Base-by-base conservation (phyloP, 2,888 invertebrate genomes). In the Agriotes lineatus region DNA sequence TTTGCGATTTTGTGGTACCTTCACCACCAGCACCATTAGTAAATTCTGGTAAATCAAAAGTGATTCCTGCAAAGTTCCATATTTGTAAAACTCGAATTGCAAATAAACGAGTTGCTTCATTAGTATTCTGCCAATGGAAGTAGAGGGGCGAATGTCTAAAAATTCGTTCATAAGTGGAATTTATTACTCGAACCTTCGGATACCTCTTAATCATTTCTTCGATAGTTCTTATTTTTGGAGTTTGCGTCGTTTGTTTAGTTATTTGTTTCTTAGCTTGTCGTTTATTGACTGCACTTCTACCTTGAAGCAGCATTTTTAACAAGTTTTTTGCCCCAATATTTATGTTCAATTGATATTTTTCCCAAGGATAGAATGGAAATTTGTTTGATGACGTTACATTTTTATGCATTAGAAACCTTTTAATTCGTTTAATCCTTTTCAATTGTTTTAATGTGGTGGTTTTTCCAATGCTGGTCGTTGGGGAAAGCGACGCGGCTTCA, bases 41-140 rank as follows among this genome's bases (percentile, higher is more conserved):
- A 16, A 37, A 14, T 35, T 61, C 67, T 9, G 76, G 77, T 12
- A 81, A 70, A 61, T 80, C 80, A 66, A 82, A 84, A 61, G 80
- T 82, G 6, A 89, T 82, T 1, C 89, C 89, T 6, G 87, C 88
- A 71, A 83, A 83, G 76, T 87, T 85, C 88, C 88, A 89, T 20
- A 89, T 82, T 44, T 87, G 83, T 68, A 85, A 82, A 20, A 87
- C 81, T 73, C 89, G 82, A 0, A 86, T 82, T 42, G 88, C 87
- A 76, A 89, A 88, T 16, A 86, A 76, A 14, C 86, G 75, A 68
- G 86, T 83, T 5, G 81, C 74, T 0, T 78, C 72, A n/a, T 86
- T 86, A 57, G 88, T 82, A 20, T 78, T 80, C 67, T 80, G 83
- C 88, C 88, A 89, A 57, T 82, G 85, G 52, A 82, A 82, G 67